Evolutionary conservation across 2,888 invertebrate genomes (phyloP), one percentile per base, ranked within the genome.

Genomic region (Onthophagus sagittarius): DNA sequence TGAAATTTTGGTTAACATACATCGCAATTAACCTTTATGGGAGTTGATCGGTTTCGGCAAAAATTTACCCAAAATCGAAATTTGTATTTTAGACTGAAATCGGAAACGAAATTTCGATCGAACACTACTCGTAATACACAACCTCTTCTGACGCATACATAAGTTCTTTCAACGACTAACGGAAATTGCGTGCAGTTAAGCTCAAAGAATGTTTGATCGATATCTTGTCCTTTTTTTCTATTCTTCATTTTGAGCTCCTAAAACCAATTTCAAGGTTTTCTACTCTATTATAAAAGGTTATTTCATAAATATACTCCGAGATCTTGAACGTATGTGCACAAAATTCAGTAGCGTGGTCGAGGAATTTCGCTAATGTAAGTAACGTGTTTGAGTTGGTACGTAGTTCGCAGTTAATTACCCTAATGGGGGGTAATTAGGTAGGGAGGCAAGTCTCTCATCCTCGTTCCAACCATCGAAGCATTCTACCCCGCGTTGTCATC

Each of bases 341-440:
- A 33, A 74, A 71, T 72, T 69, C 73, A 70, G 71, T 69, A 64
- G 70, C 69, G 73, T 73, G 73, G 70, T 67, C 69, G 71, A 70
- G 73, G 74, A 75, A 73, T 73, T 63, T 39, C 67, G 71, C 67
- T n/a, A 71, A 71, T 64, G 73, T 71, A 63, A 73, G 77, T 75
- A 63, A 69, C 63, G 71, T 72, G 77, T 78, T 76, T 77, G 76
- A 78, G 77, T 76, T 77, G 76, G 75, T 74, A 78, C 72, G 78
- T 67, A 67, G 80, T 79, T 82, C 79, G 77, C 76, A 81, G 80
- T 82, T 83, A 83, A 83, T 83, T 82, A 82, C 81, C 80, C 78
- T 83, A 83, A 83, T 83, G 80, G 82, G 78, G 76, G 72, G 80
- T 83, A 82, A 83, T 83, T 82, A 82, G 81, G 79, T 78, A 80